Conservation (phyloP, 1,140 invertebrate genomes). For the Drosophila auraria region DNA sequence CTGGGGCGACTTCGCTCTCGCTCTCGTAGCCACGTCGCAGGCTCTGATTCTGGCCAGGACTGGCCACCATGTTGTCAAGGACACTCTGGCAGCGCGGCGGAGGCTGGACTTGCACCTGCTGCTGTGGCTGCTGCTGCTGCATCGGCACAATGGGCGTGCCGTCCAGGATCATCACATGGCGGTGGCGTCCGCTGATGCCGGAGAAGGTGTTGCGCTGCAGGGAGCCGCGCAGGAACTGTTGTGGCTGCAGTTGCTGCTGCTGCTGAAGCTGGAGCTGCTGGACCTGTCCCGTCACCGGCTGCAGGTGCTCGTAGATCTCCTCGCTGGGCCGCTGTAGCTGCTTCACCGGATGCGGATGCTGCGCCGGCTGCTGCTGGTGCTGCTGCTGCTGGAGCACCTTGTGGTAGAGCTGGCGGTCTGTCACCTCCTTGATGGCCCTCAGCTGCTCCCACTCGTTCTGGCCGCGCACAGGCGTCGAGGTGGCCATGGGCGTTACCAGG, state of each 20-base stretch:
- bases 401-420: constrained; percentile 74
- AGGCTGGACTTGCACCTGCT: constrained; percentile 22
- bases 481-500: constrained; percentile 9
- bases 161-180: constrained; percentile 56
- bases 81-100: constrained; percentile 74
- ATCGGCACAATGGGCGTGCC: constrained; percentile 29
- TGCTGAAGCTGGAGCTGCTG: constrained; percentile 32
- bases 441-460: constrained; percentile 76
- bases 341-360: constrained; percentile 14
- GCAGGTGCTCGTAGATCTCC: constrained; percentile 80
- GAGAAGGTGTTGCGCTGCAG: constrained; percentile 79
- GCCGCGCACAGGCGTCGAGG: constrained; percentile 45
- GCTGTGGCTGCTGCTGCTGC: constrained; percentile 8
- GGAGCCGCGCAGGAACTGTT: constrained; percentile 67
- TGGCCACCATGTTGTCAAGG: constrained; percentile 62
- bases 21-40: constrained; percentile 58
- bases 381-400: constrained; percentile 72
- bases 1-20: constrained; percentile 64
- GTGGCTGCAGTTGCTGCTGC: constrained; percentile 1
- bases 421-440: constrained; percentile 76
- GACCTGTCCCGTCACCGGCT: constrained; percentile 26
- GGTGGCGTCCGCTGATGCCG: constrained; percentile 58
- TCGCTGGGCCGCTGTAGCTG: constrained; percentile 28
- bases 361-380: constrained; percentile 18
- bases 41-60: constrained; percentile 1